Percentiles rank a stretch among this genome's conserved stretches.
phyloP scores from a whole-genome alignment of 1,140 invertebrate genomes.

The Choristoneura fumiferana region DNA sequence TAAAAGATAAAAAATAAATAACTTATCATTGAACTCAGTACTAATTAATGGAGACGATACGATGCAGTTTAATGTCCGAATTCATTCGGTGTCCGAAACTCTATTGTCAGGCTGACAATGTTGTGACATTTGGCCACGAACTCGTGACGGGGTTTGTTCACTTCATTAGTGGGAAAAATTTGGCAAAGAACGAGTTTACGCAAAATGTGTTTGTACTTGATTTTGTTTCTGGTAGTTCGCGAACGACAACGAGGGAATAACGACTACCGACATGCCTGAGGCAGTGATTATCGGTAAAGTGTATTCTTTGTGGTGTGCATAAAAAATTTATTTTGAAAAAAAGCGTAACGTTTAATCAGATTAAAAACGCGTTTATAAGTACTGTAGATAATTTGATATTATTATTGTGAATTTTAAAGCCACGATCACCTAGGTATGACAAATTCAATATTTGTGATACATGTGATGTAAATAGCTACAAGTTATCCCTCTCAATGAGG shows the following conservation, averaged over 20 bases:
- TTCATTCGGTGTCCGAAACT: slow-evolving; percentile 21
- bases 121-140: slow-evolving; percentile 29
- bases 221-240: slow-evolving; percentile 46
- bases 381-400: no score
- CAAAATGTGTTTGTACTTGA: slow-evolving; percentile 39
- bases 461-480: no score
- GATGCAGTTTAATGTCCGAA: slow-evolving; percentile 40
- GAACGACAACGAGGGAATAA: slow-evolving; percentile 49
- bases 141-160: slow-evolving; percentile 45
- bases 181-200: slow-evolving; percentile 49
- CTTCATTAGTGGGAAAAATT: slow-evolving; percentile 56
- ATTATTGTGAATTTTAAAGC: no score
- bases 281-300: slow-evolving; percentile 61
- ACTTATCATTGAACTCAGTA: slow-evolving; percentile 42
- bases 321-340: no score
- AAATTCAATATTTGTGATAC: no score
- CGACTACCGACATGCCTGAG: slow-evolving; percentile 54
- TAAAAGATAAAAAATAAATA: no score
- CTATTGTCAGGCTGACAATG: slow-evolving; percentile 24
- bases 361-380: no score
- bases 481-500: no score
- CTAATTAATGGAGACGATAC: slow-evolving; percentile 29
- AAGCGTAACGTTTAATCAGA: no score
- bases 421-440: no score
- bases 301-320: slow-evolving; percentile 8